phyloP scores from a whole-genome alignment of 2,888 invertebrate genomes.

The Nezara viridula region DNA sequence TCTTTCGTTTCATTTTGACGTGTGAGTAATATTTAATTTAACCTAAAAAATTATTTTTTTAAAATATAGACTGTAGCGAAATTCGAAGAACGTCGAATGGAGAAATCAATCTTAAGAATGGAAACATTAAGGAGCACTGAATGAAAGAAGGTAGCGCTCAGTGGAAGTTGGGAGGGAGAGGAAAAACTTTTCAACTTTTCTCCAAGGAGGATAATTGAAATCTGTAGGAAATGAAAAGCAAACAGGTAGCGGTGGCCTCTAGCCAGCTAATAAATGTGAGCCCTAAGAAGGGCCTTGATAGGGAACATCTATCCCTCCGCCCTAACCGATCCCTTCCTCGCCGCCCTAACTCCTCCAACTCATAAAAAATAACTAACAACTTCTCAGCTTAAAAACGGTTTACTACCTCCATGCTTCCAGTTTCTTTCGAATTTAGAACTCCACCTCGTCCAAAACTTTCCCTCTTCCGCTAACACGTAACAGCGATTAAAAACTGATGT shows the following conservation, averaged over 20 bases:
- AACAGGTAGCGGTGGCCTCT: background rate
- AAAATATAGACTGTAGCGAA: too few species aligned
- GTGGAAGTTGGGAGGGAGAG: background rate
- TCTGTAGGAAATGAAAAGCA: conserved; percentile 32
- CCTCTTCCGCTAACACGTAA: background rate
- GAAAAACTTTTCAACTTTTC: conserved; percentile 11
- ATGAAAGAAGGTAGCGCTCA: background rate
- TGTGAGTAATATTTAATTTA: too few species aligned
- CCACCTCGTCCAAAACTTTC: background rate
- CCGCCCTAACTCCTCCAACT: background rate
- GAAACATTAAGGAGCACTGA: background rate
- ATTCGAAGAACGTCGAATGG: background rate
- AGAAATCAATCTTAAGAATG: background rate
- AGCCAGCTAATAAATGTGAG: background rate
- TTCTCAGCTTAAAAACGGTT: conserved; percentile 37
- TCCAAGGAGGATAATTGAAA: background rate
- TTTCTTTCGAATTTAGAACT: conserved; percentile 38
- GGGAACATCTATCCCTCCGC: background rate
- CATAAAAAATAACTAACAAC: conserved; percentile 34
- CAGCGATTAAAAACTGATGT: background rate
- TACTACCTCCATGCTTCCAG: background rate
- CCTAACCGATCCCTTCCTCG: background rate
- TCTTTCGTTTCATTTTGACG: too few species aligned
- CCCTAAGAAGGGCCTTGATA: background rate
- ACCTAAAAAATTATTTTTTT: too few species aligned